Conservation (phyloP, 2,113 vertebrate species). For the Tauraco erythrolophus region DNA sequence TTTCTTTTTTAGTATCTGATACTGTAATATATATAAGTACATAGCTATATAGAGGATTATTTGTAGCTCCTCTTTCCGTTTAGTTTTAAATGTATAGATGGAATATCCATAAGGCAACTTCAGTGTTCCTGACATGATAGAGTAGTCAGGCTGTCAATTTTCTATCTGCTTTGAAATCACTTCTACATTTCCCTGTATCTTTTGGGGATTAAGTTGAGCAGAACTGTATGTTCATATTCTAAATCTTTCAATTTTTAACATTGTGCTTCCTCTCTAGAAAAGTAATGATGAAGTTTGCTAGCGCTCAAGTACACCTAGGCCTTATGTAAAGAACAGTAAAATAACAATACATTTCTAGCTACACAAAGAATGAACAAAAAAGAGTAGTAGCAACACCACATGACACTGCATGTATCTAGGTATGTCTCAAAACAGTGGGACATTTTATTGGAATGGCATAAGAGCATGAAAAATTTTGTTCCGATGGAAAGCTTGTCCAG, state of each 20-base stretch:
- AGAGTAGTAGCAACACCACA: not conserved
- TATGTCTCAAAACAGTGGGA: not conserved
- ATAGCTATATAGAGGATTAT: not conserved
- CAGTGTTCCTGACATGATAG: rapidly evolving
- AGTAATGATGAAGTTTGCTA: not conserved
- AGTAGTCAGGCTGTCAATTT: not conserved
- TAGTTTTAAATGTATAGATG: not conserved
- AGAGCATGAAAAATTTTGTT: not conserved
- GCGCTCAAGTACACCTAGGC: not conserved
- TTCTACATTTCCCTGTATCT: not conserved
- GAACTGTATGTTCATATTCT: not conserved
- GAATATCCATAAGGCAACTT: not conserved
- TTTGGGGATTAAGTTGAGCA: not conserved
- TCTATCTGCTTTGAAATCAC: not conserved
- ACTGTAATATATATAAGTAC: not conserved
- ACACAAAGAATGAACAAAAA: rapidly evolving
- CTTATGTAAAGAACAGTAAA: not conserved
- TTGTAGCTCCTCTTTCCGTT: not conserved
- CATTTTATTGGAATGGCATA: not conserved
- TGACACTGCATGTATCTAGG: not conserved
- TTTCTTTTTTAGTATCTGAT: not conserved
- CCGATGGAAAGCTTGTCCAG: not conserved
- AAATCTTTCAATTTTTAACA: not conserved
- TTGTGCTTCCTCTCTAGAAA: not conserved
- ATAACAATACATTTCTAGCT: not conserved